phyloP scores from a whole-genome alignment of 2,113 vertebrate species.

The Platichthys flesus region DNA sequence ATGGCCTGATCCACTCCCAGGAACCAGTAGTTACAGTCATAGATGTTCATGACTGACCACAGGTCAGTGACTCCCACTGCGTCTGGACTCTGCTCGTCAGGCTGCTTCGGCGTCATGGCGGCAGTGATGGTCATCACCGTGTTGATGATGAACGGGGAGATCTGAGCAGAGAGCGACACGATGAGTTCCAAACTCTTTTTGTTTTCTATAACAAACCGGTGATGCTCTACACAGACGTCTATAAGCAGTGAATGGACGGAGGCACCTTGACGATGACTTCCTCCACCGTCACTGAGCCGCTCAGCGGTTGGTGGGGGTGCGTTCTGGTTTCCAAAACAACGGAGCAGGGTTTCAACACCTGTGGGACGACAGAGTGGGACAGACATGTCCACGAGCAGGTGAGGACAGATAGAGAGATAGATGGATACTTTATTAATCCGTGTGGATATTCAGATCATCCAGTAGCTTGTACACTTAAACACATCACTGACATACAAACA shows the following conservation, averaged over 20 bases:
- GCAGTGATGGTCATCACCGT: conserved; percentile 92
- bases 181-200: no score
- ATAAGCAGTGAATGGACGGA: neutral
- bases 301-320: conserved; percentile 81
- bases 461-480: no score
- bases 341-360: conserved; percentile 93
- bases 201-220: no score
- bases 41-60: conserved; percentile 86
- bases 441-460: no score
- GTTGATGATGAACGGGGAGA: conserved; percentile 96
- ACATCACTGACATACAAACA: no score
- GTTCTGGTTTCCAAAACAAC: conserved; percentile 86
- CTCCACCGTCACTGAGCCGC: conserved; percentile 84
- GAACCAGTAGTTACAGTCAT: conserved; percentile 90
- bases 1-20: conserved; percentile 91
- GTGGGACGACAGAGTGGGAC: neutral
- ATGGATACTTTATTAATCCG: no score
- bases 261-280: conserved; percentile 91
- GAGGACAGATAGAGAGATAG: neutral
- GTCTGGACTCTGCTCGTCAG: conserved; percentile 73
- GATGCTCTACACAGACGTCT: no score
- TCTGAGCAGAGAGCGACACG: conserved; percentile 70
- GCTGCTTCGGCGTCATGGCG: conserved; percentile 85
- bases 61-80: conserved; percentile 69
- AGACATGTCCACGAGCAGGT: neutral